Evolutionary conservation across 2,888 invertebrate species (phyloP), one percentile per base, ranked within the genome.

Genomic region (Thereva unica): DNA sequence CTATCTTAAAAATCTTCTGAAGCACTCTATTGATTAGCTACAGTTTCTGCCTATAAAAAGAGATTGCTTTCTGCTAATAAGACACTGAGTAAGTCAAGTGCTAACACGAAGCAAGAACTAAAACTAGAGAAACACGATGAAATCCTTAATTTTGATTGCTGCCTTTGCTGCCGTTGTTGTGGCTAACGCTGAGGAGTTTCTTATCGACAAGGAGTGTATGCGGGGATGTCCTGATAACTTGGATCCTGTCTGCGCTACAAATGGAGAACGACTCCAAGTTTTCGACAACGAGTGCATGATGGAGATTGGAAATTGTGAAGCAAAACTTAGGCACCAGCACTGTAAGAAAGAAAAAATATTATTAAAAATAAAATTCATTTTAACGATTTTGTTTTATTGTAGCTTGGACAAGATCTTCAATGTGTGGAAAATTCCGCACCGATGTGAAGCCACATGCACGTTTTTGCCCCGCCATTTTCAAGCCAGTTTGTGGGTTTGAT

Each of bases 251-350:
- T 68, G 67, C 49, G 64, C 49, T 5, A 59, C 9, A 49, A 37
- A 68, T 53, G 67, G 67, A 10, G 49, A 64, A 12, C 23, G n/a
- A 9, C 59, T 37, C 10, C 6, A 64, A 42, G 9, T 59, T 40
- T 64, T 64, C 23, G 47, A 41, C 3, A 68, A 64, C 41, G 9
- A 10, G 5, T 68, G 64, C 42, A 37, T 34, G 12, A 44, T 47
- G 10, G 4, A 12, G 9, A 47, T 55, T 37, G 40, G 7, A 12
- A 45, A 67, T 23, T 69, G 23, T 23, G 23, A 23, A 23, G 23
- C 23, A 23, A 23, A 23, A 23, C 23, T 67, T 50, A 9, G 40
- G 7, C 4, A 54, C 12, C 35, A 37, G 34, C 34, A 41, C 34
- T 41, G 68, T 68, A 45, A 52, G 42, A 9, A 45, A 1, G 10